Base-by-base conservation (phyloP, 1,140 invertebrate genomes). In the Lepidostoma basale region DNA sequence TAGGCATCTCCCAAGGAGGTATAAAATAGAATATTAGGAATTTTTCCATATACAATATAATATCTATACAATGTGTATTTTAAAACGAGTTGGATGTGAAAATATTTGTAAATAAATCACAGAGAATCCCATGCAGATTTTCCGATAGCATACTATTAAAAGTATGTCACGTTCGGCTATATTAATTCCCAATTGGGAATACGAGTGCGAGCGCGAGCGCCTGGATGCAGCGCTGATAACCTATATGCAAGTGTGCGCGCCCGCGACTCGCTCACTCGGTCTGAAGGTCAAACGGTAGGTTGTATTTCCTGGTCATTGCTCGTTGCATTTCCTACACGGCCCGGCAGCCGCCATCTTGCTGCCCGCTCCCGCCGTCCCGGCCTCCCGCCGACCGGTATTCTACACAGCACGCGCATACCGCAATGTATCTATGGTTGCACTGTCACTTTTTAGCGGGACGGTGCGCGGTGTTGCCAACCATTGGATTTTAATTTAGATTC, bases 261-360 rank as follows among this genome's bases (percentile, higher is more conserved):
- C n/a, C 18, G 40, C 44, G 59, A 23, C 25, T 56, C 12, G 49
- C 63, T 54, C 63, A 66, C 22, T 66, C 63, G 63, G 63, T 66
- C 63, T 66, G 63, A 66, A 66, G 63, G 63, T 66, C 63, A 66
- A 42, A 28, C 63, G 36, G 63, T 66, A 42, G 49, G 52, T 56
- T 45, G 63, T 56, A 58, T 66, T 66, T 66, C 63, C 63, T 66
- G 63, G 63, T 66, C 63, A 66, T 42, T 66, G 63, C 52, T 42
- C 63, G 63, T 26, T 58, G 63, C 63, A 66, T 66, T 66, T 66
- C 63, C 63, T 66, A 56, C 45, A 42, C 44, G 20, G 18, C 40
- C 16, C 14, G n/a, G 25, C 22, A 12, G n/a, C 25, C 18, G 9
- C 14, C 58, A 44, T 9, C 14, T 28, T 25, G 22, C 25, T 14